Percentiles rank a stretch among this genome's conserved stretches.
These are phyloP conservation scores for Exephanes ischioxanthus DNA, from an alignment of 2,888 invertebrate species.

Conservation along the genomic window DNA sequence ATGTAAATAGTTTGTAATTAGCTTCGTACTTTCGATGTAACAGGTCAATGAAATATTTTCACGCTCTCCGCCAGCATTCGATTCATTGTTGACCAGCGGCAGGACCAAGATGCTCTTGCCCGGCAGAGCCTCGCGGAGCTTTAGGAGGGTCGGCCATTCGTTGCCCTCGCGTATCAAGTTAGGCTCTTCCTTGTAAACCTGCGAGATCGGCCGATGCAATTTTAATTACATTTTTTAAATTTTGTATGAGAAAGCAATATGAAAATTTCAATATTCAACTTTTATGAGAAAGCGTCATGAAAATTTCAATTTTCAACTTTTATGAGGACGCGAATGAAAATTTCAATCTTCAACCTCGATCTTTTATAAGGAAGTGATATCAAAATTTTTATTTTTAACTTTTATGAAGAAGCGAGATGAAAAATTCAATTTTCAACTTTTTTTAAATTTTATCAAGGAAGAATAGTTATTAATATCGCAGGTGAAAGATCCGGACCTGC, in stretches of 20 bases:
- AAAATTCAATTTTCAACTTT: too few species aligned
- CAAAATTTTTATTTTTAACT: too few species aligned
- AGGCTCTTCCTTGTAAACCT: conserved; percentile 85
- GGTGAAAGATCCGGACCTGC: conserved; percentile 77
- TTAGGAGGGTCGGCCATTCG: conserved; percentile 82
- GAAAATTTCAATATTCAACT: too few species aligned
- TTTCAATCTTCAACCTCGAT: too few species aligned
- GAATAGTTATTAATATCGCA: not conserved
- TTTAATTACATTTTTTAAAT: not conserved
- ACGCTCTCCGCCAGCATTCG: conserved; percentile 80
- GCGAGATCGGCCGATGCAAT: conserved; percentile 43
- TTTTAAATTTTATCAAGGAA: too few species aligned
- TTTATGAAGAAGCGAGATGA: not conserved
- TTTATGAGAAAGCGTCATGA: not conserved
- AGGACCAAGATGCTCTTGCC: conserved; percentile 82
- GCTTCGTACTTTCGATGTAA: conserved; percentile 85
- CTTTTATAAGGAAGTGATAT: not conserved
- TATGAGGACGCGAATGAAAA: not conserved
- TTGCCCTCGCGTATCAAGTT: conserved; percentile 85
- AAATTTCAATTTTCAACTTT: conserved; percentile 13
- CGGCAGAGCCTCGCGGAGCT: conserved; percentile 82
- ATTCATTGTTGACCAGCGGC: conserved; percentile 82
- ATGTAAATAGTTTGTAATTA: conserved; percentile 84
- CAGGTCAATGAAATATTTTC: conserved; percentile 84
- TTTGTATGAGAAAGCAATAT: conserved; percentile 10